Evolutionary conservation across 2,797 vertebrate genomes (phyloP).

Genomic region (Rhyacichthys aspro): DNA sequence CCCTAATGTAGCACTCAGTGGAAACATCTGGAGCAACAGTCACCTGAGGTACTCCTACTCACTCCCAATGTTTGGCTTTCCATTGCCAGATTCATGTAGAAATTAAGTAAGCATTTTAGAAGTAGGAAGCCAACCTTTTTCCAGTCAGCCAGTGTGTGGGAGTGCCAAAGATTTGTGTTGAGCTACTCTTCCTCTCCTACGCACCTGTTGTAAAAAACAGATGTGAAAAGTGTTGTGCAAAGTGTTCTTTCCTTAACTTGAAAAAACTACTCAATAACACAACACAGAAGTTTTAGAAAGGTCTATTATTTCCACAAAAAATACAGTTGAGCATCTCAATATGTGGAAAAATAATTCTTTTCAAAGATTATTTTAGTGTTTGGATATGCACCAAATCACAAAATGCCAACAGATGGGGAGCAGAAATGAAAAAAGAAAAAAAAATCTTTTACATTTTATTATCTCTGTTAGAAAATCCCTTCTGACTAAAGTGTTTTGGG

Average conservation of each 20-base stretch:
- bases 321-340: too few relatives aligned
- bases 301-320: background rate
- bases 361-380: too few relatives aligned
- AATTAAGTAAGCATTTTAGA: background rate
- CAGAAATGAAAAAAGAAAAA: too few relatives aligned
- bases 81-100: conserved; percentile 4
- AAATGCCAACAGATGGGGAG: too few relatives aligned
- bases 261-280: background rate
- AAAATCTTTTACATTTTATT: too few relatives aligned
- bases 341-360: too few relatives aligned
- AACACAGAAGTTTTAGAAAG: background rate
- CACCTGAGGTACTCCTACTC: background rate
- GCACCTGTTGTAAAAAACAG: conserved; percentile 11
- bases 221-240: conserved; percentile 11
- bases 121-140: background rate
- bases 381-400: too few relatives aligned
- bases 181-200: conserved; percentile 1
- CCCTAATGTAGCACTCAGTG: too few relatives aligned
- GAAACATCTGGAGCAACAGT: too few relatives aligned
- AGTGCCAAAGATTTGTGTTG: conserved; percentile 1
- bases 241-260: background rate
- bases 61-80: background rate
- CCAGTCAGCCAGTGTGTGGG: conserved; percentile 10
- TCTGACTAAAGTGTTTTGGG: background rate
- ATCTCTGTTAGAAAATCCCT: background rate